These are phyloP conservation scores for Mus pahari DNA, from an alignment of 2,113 vertebrate genomes.

Conservation along the genomic window DNA sequence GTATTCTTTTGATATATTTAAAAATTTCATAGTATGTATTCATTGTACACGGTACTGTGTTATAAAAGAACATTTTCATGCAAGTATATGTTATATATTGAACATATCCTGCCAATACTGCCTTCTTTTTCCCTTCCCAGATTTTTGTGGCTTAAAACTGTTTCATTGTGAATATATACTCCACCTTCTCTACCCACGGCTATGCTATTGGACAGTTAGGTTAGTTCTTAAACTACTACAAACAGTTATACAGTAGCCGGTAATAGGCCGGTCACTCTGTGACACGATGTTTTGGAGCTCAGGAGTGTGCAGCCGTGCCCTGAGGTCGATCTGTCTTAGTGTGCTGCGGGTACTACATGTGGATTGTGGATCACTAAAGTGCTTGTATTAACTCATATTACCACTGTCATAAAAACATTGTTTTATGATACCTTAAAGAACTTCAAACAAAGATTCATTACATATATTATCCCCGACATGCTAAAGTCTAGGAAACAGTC, in stretches of 20 bases:
- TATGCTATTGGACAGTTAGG: not conserved
- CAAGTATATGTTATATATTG: not conserved
- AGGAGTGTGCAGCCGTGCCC: not conserved
- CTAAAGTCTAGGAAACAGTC: slow-evolving; percentile 23
- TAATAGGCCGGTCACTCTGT: not conserved
- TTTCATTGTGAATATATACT: not conserved
- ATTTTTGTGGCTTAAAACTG: not conserved
- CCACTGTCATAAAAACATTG: not conserved
- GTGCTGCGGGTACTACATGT: too few species aligned
- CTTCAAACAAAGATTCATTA: slow-evolving; percentile 49
- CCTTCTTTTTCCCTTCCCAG: not conserved
- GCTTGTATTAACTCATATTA: slow-evolving; percentile 15
- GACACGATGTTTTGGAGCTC: not conserved
- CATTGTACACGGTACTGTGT: not conserved
- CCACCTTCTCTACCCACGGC: not conserved
- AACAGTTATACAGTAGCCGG: not conserved
- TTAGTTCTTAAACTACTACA: not conserved
- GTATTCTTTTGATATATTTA: not conserved
- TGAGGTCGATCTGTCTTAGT: not conserved
- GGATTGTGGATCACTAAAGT: not conserved
- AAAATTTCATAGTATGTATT: not conserved
- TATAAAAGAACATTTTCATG: not conserved
- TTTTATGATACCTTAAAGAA: slow-evolving; percentile 52
- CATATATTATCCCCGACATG: not conserved
- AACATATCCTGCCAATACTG: not conserved